Evolutionary conservation across 1,140 invertebrate genomes (phyloP).

Genomic region (Ruditapes philippinarum): DNA sequence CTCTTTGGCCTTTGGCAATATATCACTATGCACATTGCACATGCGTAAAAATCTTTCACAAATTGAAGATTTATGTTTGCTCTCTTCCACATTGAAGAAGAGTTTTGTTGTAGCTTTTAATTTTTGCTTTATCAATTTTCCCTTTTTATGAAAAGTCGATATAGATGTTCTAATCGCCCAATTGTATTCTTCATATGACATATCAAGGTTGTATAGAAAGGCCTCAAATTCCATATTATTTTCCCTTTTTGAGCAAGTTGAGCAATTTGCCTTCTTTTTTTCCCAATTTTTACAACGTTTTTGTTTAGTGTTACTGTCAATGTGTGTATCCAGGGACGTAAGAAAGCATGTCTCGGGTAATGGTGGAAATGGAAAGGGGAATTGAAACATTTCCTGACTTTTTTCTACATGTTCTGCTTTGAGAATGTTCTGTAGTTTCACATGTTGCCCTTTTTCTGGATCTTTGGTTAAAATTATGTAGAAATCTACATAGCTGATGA

Average conservation of each 20-base stretch:
- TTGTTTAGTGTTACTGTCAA: not conserved
- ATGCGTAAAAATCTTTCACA: conserved; percentile 63
- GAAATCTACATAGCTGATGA: conserved; percentile 25
- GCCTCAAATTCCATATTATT: not conserved
- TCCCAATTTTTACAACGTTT: not conserved
- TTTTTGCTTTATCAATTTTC: conserved; percentile 12
- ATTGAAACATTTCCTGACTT: not conserved
- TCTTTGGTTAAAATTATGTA: not conserved
- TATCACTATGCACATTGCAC: conserved; percentile 18
- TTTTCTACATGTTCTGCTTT: conserved; percentile 23
- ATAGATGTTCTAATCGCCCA: conserved; percentile 48
- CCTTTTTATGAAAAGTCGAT: conserved; percentile 63
- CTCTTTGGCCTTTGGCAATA: conserved; percentile 25
- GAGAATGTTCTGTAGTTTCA: not conserved
- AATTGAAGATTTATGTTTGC: conserved; percentile 72
- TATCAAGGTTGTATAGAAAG: conserved; percentile 1
- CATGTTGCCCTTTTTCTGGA: not conserved
- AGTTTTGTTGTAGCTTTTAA: conserved; percentile 55
- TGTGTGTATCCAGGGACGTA: not conserved
- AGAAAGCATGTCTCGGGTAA: not conserved
- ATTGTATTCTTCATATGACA: conserved; percentile 64
- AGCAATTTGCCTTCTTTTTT: not conserved
- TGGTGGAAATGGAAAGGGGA: conserved; percentile 1
- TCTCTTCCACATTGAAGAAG: conserved; percentile 61
- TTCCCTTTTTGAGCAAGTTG: too few relatives aligned